Conservation (phyloP, 2,888 invertebrate genomes). For the Lysandra bellargus region DNA sequence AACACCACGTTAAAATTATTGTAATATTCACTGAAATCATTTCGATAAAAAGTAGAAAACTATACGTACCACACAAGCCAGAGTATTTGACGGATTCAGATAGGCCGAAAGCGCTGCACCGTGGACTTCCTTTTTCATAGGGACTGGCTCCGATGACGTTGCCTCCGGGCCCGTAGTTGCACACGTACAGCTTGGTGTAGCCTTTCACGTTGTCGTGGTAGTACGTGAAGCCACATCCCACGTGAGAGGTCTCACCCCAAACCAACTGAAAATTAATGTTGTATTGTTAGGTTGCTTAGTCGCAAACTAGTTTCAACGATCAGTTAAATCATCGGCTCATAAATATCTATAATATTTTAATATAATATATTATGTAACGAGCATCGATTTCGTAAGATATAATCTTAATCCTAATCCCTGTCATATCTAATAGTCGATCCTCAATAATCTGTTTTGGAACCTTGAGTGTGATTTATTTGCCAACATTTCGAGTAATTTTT, state of each 20-base stretch:
- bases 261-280: slow-evolving; percentile 82
- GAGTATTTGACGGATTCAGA: slow-evolving; percentile 86
- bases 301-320: not conserved
- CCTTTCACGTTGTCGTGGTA: slow-evolving; percentile 87
- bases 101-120: slow-evolving; percentile 86
- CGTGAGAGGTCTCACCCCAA: slow-evolving; percentile 91
- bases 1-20: not conserved
- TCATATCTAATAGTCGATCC: not conserved
- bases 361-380: not conserved
- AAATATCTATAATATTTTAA: not conserved
- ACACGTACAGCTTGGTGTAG: slow-evolving; percentile 90
- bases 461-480: slow-evolving; percentile 11
- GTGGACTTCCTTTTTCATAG: slow-evolving; percentile 87
- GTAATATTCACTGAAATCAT: not conserved
- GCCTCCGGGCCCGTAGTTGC: slow-evolving; percentile 92
- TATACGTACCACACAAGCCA: slow-evolving; percentile 87
- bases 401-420: not conserved
- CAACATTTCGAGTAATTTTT: not conserved
- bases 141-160: slow-evolving; percentile 88
- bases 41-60: not conserved
- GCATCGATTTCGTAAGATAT: not conserved
- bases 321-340: not conserved
- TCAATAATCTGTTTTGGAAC: slow-evolving; percentile 9
- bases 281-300: not conserved
- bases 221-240: slow-evolving; percentile 93